These are phyloP conservation scores for Yponomeuta plumbellus DNA, from an alignment of 2,888 invertebrate genomes.

Conservation along the genomic window DNA sequence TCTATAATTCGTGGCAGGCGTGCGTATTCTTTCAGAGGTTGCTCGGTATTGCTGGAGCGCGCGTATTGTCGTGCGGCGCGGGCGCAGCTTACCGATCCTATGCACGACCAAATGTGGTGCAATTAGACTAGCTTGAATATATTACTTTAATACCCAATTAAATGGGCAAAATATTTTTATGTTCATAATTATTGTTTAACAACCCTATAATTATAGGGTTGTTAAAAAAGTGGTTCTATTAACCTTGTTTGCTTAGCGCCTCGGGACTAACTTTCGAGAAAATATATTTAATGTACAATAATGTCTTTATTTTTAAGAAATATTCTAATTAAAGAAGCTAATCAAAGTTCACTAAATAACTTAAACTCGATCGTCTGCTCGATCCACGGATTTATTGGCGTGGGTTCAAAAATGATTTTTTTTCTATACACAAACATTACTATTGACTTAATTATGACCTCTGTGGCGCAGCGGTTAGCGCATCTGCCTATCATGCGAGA, in stretches of 20 bases:
- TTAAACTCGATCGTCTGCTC: no score
- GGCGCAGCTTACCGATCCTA: slow-evolving; percentile 32
- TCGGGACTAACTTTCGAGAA: not conserved
- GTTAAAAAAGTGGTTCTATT: not conserved
- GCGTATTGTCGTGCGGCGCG: slow-evolving; percentile 41
- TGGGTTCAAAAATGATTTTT: no score
- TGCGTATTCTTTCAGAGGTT: slow-evolving; percentile 61
- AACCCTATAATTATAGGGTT: not conserved
- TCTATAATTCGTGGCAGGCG: slow-evolving; percentile 40
- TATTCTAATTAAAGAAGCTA: no score
- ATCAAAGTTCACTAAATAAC: no score
- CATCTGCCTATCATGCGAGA: no score
- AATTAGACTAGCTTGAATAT: slow-evolving; percentile 18
- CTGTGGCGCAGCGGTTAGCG: no score
- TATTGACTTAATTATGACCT: no score
- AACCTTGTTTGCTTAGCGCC: not conserved
- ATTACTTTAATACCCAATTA: not conserved
- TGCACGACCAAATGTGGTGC: slow-evolving; percentile 36
- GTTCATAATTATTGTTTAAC: no score
- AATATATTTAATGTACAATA: no score
- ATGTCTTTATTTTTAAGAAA: no score
- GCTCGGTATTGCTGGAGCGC: slow-evolving; percentile 53
- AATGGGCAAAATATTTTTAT: not conserved
- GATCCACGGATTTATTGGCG: no score
- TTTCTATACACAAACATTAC: no score